Evolutionary conservation across 2,113 vertebrate species (phyloP), one percentile per base, ranked within the genome.

Genomic region (Felis chaus): DNA sequence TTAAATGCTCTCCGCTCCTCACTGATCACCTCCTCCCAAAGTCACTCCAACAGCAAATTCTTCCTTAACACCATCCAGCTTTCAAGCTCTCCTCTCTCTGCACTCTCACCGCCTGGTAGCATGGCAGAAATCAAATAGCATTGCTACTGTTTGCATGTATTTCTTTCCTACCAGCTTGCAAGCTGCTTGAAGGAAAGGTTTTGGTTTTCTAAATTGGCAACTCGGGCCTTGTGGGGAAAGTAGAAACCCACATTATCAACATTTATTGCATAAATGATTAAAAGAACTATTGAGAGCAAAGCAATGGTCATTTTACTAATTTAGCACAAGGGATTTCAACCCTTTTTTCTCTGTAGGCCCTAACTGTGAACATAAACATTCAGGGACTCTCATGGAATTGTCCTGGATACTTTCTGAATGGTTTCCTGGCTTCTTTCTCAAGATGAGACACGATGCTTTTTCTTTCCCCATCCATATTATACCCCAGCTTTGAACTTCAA

Each of bases 51-150:
- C 13, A 85, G 61, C 23, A 65, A 69, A 61, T 41, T 61, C 36
- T 80, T 71, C 9, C 45, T 53, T 94, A 39, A 16, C 2, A n/a
- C 6, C 31, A 50, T 50, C n/a, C n/a, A 69, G 16, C 18, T 10
- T 50, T 63, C n/a, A 53, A 41, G 19, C 5, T 33, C 10, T 45
- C 39, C 71, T 39, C 11, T 57, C 13, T 12, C 33, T 39, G 6
- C 19, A 3, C 19, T 48, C 1, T 71, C 29, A 36, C 10, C 12
- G 21, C 7, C 7, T 2, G 2, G 4, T 25, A 2, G 2, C 7
- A 21, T 0, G 15, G 14, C 18, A 55, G 36, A 33, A 31, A 21
- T 80, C 36, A 85, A 12, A 87, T 4, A 6, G 1, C 18, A 4
- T 23, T 65, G 39, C 74, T 48, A 25, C 11, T 69, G 1, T 48